Evolutionary conservation across 2,797 vertebrate species (phyloP).

Genomic region (Mormyrus hasselquistii): DNA sequence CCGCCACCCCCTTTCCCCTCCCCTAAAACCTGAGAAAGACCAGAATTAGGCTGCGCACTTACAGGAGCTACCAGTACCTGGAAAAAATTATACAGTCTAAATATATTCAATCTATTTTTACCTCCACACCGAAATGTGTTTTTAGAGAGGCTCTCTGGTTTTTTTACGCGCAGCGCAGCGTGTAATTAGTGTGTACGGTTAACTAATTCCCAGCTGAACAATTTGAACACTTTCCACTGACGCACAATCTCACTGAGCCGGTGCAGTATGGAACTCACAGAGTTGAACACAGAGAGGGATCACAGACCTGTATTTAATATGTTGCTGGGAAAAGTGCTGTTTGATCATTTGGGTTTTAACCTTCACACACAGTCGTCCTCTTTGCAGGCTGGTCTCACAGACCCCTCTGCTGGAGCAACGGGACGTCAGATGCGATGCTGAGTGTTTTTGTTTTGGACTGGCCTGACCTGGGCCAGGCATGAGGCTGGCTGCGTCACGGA

Average conservation of each 20-base stretch:
- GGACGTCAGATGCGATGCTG: not conserved
- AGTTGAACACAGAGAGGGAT: not conserved
- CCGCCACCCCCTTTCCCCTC: not conserved
- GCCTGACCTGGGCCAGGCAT: not conserved
- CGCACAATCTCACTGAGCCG: not conserved
- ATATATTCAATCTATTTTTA: conserved; percentile 29
- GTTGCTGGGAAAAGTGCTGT: not conserved
- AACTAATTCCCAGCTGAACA: conserved; percentile 31
- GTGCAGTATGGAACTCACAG: not conserved
- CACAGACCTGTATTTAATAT: not conserved
- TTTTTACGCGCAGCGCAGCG: conserved; percentile 26
- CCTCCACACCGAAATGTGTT: conserved; percentile 13
- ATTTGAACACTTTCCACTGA: conserved; percentile 30
- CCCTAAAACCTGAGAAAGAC: conserved; percentile 1
- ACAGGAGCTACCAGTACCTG: conserved; percentile 16
- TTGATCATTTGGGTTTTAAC: not conserved
- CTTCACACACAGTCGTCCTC: not conserved
- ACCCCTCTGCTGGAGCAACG: not conserved
- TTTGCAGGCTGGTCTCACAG: not conserved
- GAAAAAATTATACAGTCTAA: conserved; percentile 23
- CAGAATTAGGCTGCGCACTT: not conserved
- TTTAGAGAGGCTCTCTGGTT: conserved; percentile 25
- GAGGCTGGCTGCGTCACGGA: conserved; percentile 19
- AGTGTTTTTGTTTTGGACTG: conserved; percentile 13
- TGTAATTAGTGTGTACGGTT: conserved; percentile 30